Percentiles rank a stretch among this genome's conserved stretches.
Conservation (phyloP, 2,113 vertebrate species). For the Hippoglossus stenolepis region DNA sequence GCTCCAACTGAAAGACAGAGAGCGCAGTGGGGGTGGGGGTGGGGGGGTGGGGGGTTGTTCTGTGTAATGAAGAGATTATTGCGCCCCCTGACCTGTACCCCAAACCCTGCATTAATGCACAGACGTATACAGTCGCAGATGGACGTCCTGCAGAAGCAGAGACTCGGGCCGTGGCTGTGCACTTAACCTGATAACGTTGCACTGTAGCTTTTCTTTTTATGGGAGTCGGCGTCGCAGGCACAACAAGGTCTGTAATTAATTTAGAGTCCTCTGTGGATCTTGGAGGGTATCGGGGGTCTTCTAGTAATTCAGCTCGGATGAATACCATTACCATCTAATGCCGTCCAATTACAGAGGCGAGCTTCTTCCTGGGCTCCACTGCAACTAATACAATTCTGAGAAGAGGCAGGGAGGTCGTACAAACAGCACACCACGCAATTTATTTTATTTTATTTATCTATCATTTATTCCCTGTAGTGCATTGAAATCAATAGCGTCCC, state of each 20-base stretch:
- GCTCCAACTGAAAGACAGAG: conserved; percentile 76
- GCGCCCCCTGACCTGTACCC: conserved; percentile 72
- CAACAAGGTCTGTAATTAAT: conserved; percentile 89
- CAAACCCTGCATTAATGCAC: conserved; percentile 74
- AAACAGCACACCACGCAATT: not conserved
- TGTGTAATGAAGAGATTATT: conserved; percentile 90
- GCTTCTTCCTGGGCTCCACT: conserved; percentile 35
- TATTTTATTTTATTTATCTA: not conserved
- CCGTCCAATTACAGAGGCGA: conserved; percentile 51
- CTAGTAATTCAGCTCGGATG: conserved; percentile 58
- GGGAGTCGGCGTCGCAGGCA: conserved; percentile 72
- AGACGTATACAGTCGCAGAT: conserved; percentile 43
- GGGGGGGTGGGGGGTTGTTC: conserved; percentile 30
- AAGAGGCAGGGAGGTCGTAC: not conserved
- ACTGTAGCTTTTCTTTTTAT: conserved; percentile 80
- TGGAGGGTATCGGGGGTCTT: conserved; percentile 75
- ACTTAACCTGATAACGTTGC: conserved; percentile 64
- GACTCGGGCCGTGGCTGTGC: conserved; percentile 15
- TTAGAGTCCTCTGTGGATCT: conserved; percentile 89
- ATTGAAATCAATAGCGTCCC: conserved; percentile 37
- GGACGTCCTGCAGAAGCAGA: conserved; percentile 17
- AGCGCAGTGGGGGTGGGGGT: not conserved
- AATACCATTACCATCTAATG: conserved; percentile 72
- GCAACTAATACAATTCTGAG: conserved; percentile 29
- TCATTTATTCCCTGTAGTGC: conserved; percentile 17